phyloP scores from a whole-genome alignment of 2,113 vertebrate genomes.

The Urocolius indicus region DNA sequence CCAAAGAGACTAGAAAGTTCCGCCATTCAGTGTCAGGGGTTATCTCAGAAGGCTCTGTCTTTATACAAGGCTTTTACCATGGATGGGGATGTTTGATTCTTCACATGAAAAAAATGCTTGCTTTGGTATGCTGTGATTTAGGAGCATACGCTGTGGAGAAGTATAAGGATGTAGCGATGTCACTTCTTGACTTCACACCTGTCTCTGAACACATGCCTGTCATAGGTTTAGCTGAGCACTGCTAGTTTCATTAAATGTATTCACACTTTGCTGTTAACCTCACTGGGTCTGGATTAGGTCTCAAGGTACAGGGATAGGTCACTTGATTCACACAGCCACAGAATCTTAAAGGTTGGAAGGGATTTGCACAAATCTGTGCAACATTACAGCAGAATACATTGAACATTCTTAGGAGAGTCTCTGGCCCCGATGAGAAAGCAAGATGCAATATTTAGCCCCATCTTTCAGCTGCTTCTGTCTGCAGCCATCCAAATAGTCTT shows the following conservation, averaged over 20 bases:
- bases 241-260: not conserved
- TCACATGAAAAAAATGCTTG: not conserved
- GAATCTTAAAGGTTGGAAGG: too few species aligned
- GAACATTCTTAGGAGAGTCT: not conserved
- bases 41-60: not conserved
- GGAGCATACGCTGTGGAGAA: not conserved
- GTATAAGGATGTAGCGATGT: not conserved
- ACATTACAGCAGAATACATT: not conserved
- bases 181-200: not conserved
- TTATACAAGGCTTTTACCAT: not conserved
- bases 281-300: not conserved
- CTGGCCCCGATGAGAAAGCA: not conserved
- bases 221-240: not conserved
- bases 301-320: not conserved
- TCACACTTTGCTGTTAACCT: not conserved
- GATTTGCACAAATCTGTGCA: not conserved
- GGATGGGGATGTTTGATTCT: not conserved
- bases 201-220: not conserved
- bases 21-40: not conserved
- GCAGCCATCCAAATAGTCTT: not conserved
- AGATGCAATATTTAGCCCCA: not conserved
- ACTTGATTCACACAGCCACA: not conserved
- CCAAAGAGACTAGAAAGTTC: not conserved
- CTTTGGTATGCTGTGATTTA: not conserved
- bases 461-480: not conserved